phyloP scores from a whole-genome alignment of 2,888 invertebrate species.

The Nomada hirtipes region DNA sequence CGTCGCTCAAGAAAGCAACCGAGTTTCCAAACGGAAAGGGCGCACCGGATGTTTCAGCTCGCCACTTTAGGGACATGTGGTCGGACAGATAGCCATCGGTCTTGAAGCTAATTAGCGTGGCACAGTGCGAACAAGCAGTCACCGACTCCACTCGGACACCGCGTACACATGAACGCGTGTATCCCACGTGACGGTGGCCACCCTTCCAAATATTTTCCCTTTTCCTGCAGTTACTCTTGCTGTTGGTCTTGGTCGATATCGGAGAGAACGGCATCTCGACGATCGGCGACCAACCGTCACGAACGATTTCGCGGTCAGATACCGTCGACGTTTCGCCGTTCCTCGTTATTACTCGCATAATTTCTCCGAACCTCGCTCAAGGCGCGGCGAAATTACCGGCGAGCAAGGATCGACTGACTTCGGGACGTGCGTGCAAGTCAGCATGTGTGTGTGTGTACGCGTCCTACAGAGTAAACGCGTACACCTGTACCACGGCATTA shows the following conservation, averaged over 20 bases:
- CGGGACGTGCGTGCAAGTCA: constrained; percentile 49
- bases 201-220: constrained; percentile 30
- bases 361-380: constrained; percentile 70
- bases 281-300: constrained; percentile 68
- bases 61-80: constrained; percentile 81
- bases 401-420: constrained; percentile 52
- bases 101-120: constrained; percentile 81
- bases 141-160: constrained; percentile 46
- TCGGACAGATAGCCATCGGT: constrained; percentile 81
- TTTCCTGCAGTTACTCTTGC: neutral
- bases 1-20: constrained; percentile 48
- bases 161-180: constrained; percentile 56
- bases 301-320: constrained; percentile 71
- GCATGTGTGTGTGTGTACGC: neutral
- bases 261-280: constrained; percentile 33
- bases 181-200: constrained; percentile 54
- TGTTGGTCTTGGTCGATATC: constrained; percentile 3
- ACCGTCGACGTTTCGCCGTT: constrained; percentile 68
- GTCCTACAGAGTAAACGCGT: constrained; percentile 25
- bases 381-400: constrained; percentile 69
- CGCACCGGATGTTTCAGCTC: constrained; percentile 80
- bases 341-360: constrained; percentile 73
- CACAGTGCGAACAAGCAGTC: constrained; percentile 79
- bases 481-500: constrained; percentile 68
- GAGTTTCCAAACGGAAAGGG: constrained; percentile 62